Conservation (phyloP, 2,888 invertebrate genomes). For the Cerceris ruficornis region DNA sequence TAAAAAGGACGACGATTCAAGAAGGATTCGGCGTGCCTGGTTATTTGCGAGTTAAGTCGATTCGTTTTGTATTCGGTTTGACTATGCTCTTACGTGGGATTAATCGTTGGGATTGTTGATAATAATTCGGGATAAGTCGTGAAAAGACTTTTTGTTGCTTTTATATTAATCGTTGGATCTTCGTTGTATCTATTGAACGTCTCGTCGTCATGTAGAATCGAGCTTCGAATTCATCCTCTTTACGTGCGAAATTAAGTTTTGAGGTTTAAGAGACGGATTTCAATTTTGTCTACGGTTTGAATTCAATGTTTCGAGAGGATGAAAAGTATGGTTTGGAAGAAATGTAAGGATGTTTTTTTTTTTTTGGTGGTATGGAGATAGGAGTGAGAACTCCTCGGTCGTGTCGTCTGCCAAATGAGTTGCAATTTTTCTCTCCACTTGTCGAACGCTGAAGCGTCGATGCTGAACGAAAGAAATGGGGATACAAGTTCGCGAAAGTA, state of each 20-base stretch:
- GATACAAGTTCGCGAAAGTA: conserved; percentile 41
- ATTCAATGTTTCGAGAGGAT: no score
- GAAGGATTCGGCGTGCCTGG: neutral
- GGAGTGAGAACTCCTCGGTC: conserved; percentile 41
- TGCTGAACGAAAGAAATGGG: conserved; percentile 42
- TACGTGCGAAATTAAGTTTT: no score
- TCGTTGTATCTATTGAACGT: no score
- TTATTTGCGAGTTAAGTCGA: conserved; percentile 4
- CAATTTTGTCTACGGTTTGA: no score
- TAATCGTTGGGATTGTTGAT: neutral
- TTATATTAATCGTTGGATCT: no score
- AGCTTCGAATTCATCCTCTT: no score
- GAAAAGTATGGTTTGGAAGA: no score
- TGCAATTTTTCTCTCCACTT: conserved; percentile 37
- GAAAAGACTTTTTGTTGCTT: no score
- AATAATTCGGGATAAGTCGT: neutral
- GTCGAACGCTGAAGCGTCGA: conserved; percentile 39
- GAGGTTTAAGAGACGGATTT: no score
- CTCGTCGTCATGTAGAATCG: no score
- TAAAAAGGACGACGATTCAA: conserved; percentile 15
- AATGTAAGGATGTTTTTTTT: neutral
- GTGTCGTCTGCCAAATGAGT: conserved; percentile 52
- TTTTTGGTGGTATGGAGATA: neutral
- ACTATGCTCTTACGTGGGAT: neutral
- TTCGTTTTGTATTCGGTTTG: neutral